phyloP scores from a whole-genome alignment of 2,888 invertebrate genomes.

The Glyphotaelius pellucidus region DNA sequence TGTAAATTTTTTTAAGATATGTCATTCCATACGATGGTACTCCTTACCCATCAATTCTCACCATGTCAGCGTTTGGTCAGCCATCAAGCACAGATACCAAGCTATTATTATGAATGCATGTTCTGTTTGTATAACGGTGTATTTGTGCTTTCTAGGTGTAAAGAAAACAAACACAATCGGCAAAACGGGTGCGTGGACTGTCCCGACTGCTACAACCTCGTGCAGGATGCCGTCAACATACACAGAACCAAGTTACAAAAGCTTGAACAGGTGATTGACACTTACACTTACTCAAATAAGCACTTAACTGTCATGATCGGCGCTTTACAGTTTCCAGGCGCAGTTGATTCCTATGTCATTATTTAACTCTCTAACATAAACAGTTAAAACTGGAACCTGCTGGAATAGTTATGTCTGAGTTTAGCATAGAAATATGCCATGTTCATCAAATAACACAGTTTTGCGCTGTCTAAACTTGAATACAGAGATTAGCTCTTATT shows the following conservation, averaged over 20 bases:
- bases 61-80: not conserved
- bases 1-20: not conserved
- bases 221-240: conserved; percentile 89
- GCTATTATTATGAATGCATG: not conserved
- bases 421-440: no score
- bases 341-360: not conserved
- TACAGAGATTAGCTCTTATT: not conserved
- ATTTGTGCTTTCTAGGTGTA: conserved; percentile 81
- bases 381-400: no score
- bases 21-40: not conserved
- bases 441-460: no score
- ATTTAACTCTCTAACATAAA: not conserved
- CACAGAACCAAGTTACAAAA: conserved; percentile 86
- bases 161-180: conserved; percentile 96
- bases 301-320: not conserved
- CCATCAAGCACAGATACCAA: not conserved
- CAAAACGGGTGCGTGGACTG: conserved; percentile 94
- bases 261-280: conserved; percentile 80
- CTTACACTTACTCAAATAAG: not conserved
- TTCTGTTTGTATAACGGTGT: not conserved
- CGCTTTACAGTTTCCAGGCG: not conserved
- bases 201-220: conserved; percentile 96
- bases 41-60: no score
- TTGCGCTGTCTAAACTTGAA: not conserved
- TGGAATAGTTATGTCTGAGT: no score